A percentile compares a stretch with the other conserved stretches of the same genome.
Conservation (phyloP, 2,113 vertebrate genomes). For the Raja brachyura region DNA sequence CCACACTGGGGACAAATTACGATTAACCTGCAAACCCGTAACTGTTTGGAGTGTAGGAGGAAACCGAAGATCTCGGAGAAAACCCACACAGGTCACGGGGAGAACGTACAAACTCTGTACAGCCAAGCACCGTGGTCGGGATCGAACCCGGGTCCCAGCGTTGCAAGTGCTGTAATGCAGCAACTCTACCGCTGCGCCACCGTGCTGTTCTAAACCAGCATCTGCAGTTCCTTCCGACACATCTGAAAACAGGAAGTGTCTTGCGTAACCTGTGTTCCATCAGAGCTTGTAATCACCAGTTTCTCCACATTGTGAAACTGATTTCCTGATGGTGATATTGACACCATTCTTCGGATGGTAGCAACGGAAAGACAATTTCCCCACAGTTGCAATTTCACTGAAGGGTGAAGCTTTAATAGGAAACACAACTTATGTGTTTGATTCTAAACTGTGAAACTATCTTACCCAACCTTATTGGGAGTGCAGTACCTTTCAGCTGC, state of each 20-base stretch:
- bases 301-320: neutral
- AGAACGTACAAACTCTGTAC: too few relatives aligned
- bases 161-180: too few relatives aligned
- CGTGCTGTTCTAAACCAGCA: too few relatives aligned
- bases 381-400: neutral
- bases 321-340: neutral
- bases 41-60: too few relatives aligned
- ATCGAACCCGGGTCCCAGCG: too few relatives aligned
- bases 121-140: too few relatives aligned
- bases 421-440: neutral
- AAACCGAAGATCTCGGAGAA: too few relatives aligned
- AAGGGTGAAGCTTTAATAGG: neutral
- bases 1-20: too few relatives aligned
- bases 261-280: neutral
- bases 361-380: neutral
- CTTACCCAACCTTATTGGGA: neutral
- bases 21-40: too few relatives aligned
- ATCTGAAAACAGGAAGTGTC: neutral
- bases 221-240: too few relatives aligned
- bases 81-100: too few relatives aligned
- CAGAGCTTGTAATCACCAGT: neutral
- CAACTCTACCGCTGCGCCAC: too few relatives aligned
- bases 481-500: neutral
- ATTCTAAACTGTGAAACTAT: neutral
- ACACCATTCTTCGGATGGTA: neutral